phyloP scores from a whole-genome alignment of 2,113 vertebrate species.

The Ophthalmolycus amberensis region DNA sequence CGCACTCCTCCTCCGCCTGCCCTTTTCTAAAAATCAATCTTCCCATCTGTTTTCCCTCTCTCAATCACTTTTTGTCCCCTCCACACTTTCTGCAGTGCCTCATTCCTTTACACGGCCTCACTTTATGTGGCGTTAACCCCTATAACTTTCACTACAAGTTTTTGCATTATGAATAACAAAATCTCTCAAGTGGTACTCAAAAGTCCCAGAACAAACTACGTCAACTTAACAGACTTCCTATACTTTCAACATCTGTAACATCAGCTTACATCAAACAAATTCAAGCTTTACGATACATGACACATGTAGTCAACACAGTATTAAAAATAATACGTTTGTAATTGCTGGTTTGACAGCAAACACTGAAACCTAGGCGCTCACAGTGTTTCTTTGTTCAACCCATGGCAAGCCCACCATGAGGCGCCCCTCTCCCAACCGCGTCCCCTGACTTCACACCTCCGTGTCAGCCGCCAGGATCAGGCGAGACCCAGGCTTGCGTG shows the following conservation, averaged over 20 bases:
- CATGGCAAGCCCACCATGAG: conserved; percentile 56
- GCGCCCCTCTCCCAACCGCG: conserved; percentile 66
- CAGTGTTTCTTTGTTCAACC: conserved; percentile 81
- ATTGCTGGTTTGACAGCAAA: conserved; percentile 77
- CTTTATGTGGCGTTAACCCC: conserved; percentile 21
- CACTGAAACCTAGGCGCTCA: conserved; percentile 61
- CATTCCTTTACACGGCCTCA: conserved; percentile 32
- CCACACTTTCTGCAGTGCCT: conserved; percentile 24
- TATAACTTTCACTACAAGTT: neutral
- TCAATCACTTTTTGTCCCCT: conserved; percentile 68
- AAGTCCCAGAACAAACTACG: neutral
- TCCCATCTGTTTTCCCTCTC: conserved; percentile 84
- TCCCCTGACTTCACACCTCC: conserved; percentile 73
- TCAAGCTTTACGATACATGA: conserved; percentile 17
- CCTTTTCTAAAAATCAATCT: conserved; percentile 78
- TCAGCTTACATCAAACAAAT: conserved; percentile 16
- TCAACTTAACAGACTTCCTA: neutral
- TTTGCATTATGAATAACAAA: conserved; percentile 1
- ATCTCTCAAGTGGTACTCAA: neutral
- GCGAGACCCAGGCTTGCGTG: conserved; percentile 65
- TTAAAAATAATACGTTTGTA: conserved; percentile 60
- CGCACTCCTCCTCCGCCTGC: conserved; percentile 56
- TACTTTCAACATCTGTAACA: conserved; percentile 12
- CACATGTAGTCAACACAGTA: conserved; percentile 42
- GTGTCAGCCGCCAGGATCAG: conserved; percentile 83